Evolutionary conservation across 1,140 invertebrate genomes (phyloP), one percentile per base, ranked within the genome.

Genomic region (Brachionus koreanus): DNA sequence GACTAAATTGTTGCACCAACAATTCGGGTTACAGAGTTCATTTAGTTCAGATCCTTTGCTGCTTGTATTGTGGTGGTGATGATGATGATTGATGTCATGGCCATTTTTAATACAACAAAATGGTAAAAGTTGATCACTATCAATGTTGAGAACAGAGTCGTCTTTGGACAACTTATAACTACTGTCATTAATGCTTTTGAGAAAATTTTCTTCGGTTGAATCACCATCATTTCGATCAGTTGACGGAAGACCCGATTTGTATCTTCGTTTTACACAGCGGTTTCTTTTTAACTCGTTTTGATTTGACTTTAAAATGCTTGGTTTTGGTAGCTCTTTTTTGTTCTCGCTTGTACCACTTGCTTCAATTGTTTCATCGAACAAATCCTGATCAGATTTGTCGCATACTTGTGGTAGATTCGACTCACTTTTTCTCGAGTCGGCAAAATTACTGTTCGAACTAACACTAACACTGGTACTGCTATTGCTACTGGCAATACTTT

Each of bases 1-100:
- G 6, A 79, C 49, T 13, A 79, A 29, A 79, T 79, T 57, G n/a
- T 79, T 79, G 23, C 76, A 79, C 76, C 76, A 79, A 79, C 76
- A 79, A n/a, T 23, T 79, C 3, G 49, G 19, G 25, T 61, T 57
- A 19, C 76, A 79, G 3, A 79, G 13, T 25, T 49, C 61, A 10
- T 33, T 65, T 4, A 10, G 6, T 13, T 74, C 42, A 43, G 19
- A 42, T 16, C 37, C 65, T 37, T 39, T 39, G 3, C 16, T 42
- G 1, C 1, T 3, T 61, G 10, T 42, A 33, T 74, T 16, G 19
- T 39, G 69, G 19, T 74, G 69, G n/a, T 77, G 74, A 77, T 61
- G 43, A n/a, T 46, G 46, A 12, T 46, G 74, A 52, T 46, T 33
- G 1, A 35, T 75, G 39, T 75, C 37, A 7, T 39, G 67, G 2